A percentile compares a stretch with the other conserved stretches of the same genome.
Evolutionary conservation across 2,113 vertebrate genomes (phyloP).

Genomic region (Syngnathus scovelli): DNA sequence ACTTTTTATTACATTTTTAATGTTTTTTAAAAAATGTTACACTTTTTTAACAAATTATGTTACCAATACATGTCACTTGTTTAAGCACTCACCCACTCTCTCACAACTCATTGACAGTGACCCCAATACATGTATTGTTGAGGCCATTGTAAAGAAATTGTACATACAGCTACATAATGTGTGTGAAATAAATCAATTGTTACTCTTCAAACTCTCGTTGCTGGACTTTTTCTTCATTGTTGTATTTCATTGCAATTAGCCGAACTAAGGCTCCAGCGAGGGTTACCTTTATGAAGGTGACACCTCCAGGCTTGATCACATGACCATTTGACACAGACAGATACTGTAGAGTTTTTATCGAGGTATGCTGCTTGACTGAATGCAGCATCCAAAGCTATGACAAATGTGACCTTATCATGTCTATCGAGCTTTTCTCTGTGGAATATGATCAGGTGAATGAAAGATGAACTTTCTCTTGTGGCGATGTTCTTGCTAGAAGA

Average conservation of each 20-base stretch:
- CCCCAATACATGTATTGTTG: background rate
- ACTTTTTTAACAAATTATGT: background rate
- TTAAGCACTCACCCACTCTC: too few species aligned
- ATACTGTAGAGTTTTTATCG: conserved; percentile 1
- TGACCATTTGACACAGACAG: conserved; percentile 13
- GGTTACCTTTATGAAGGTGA: conserved; percentile 56
- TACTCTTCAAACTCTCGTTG: too few species aligned
- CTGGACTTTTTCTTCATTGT: too few species aligned
- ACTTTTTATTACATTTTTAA: background rate
- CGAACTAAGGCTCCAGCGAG: conserved; percentile 20
- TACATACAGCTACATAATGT: background rate
- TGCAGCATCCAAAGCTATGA: background rate
- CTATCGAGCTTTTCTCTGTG: conserved; percentile 52
- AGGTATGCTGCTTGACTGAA: conserved; percentile 15
- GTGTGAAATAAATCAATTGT: background rate
- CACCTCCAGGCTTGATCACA: conserved; percentile 44
- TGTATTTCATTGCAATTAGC: background rate
- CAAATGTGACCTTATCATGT: conserved; percentile 31
- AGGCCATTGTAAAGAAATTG: background rate
- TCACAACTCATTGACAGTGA: too few species aligned
- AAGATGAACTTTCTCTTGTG: conserved; percentile 47
- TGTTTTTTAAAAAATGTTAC: too few species aligned
- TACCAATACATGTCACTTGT: too few species aligned
- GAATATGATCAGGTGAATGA: conserved; percentile 51
- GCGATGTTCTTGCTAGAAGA: conserved; percentile 51